phyloP scores from a whole-genome alignment of 2,113 vertebrate genomes.

The Neolamprologus fasciatus region DNA sequence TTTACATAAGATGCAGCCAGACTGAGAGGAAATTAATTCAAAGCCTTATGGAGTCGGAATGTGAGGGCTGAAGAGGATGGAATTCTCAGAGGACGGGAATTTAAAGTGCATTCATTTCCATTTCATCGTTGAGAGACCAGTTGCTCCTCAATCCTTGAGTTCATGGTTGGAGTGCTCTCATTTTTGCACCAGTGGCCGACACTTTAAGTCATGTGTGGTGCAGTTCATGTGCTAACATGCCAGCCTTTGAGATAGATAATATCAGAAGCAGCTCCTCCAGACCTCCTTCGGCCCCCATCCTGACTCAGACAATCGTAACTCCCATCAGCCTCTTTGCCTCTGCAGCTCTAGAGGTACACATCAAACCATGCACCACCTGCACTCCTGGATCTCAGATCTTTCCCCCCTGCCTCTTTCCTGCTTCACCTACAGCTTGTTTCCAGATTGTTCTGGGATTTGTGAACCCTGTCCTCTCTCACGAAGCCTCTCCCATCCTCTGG shows the following conservation, averaged over 20 bases:
- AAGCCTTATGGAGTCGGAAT: not conserved
- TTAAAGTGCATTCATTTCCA: not conserved
- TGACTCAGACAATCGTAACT: constrained; percentile 3
- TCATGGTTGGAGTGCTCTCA: not conserved
- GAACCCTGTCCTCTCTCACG: not conserved
- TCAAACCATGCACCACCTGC: not conserved
- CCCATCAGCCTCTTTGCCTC: not conserved
- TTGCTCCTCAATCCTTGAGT: not conserved
- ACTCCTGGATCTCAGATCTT: not conserved
- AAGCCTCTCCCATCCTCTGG: not conserved
- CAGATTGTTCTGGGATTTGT: not conserved
- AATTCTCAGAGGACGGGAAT: not conserved
- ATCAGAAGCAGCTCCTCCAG: not conserved
- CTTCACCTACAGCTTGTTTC: not conserved
- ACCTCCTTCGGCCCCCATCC: not conserved
- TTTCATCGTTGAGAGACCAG: not conserved
- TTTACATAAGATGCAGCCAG: not conserved
- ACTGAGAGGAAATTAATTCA: not conserved
- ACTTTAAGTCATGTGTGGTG: not conserved
- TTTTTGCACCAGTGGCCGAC: not conserved
- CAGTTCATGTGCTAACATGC: not conserved
- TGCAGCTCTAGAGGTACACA: not conserved
- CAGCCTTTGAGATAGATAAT: not conserved
- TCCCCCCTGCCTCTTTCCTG: not conserved
- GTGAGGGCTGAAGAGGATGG: not conserved